phyloP scores from a whole-genome alignment of 2,113 vertebrate genomes.

The Tamias sibiricus region DNA sequence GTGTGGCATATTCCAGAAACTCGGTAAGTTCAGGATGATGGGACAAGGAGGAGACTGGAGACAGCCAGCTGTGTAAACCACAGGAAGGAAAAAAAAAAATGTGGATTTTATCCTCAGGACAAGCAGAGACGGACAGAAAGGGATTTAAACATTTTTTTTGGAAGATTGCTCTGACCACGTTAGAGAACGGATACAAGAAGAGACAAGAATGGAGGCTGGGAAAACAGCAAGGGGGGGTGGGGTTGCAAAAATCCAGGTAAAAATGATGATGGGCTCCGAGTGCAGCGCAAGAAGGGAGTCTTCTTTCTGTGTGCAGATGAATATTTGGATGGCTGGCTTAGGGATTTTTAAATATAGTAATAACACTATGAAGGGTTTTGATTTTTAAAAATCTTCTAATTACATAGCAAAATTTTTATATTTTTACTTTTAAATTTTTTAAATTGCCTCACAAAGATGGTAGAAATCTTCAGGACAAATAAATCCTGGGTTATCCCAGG shows the following conservation, averaged over 20 bases:
- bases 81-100: not conserved
- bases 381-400: slow-evolving; percentile 58
- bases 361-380: slow-evolving; percentile 1
- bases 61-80: not conserved
- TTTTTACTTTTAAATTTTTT: slow-evolving; percentile 53
- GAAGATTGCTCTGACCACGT: not conserved
- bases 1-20: not conserved
- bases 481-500: not conserved
- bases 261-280: not conserved
- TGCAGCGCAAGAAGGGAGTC: not conserved
- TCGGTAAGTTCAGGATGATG: not conserved
- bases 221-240: not conserved
- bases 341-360: slow-evolving; percentile 21
- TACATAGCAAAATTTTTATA: slow-evolving; percentile 14
- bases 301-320: not conserved
- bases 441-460: slow-evolving; percentile 57
- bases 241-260: not conserved
- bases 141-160: not conserved
- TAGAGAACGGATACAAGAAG: not conserved
- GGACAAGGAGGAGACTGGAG: not conserved
- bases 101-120: not conserved
- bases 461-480: slow-evolving; percentile 36
- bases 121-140: not conserved
- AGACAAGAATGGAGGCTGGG: not conserved
- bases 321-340: not conserved